Evolutionary conservation across 2,113 vertebrate genomes (phyloP), one percentile per base, ranked within the genome.

Genomic region (Oncorhynchus masou): DNA sequence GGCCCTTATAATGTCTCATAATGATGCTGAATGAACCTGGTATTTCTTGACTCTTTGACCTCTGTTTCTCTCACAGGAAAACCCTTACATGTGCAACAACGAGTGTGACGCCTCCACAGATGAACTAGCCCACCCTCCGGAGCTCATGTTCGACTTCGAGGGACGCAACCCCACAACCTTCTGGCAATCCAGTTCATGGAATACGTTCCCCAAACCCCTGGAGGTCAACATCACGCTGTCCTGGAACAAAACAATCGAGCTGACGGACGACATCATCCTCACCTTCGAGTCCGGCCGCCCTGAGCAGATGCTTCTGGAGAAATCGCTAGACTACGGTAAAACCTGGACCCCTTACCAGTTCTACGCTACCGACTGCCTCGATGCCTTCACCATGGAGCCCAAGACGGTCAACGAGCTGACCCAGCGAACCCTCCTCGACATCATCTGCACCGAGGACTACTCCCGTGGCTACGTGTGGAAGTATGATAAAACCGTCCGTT

Each of bases 51-150:
- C 3, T 19, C 49, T 48, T 19, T 49, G 13, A 29, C 15, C 13
- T 39, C 24, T 78, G n/a, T 13, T 74, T 88, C 86, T 89, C 20
- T 89, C 20, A 34, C 77, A 99, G 97, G 97, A 98, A 75, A 99
- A 98, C 91, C 98, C 97, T 51, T 99, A 99, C 85, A 99, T 99
- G 98, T 99, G 98, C 94, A 99, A 99, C 94, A 98, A 99, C 2
- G 98, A 99, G 88, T 99, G 97, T 84, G 97, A 99, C 20, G 96
- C 97, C 0, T 88, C 88, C 68, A 99, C 97, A 3, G 95, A 96
- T 0, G 97, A 99, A 83, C 90, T 99, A 89, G 97, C 98, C 68
- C 98, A 99, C 85, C 98, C 97, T 68, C 95, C 97, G 0, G 95
- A 98, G 66, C 83, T 99, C 88, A 99, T 99, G 98, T 98, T 99